Percentiles rank a stretch among this genome's conserved stretches.
These are phyloP conservation scores for Tragelaphus scriptus DNA, from an alignment of 2,113 vertebrate genomes.

Conservation along the genomic window DNA sequence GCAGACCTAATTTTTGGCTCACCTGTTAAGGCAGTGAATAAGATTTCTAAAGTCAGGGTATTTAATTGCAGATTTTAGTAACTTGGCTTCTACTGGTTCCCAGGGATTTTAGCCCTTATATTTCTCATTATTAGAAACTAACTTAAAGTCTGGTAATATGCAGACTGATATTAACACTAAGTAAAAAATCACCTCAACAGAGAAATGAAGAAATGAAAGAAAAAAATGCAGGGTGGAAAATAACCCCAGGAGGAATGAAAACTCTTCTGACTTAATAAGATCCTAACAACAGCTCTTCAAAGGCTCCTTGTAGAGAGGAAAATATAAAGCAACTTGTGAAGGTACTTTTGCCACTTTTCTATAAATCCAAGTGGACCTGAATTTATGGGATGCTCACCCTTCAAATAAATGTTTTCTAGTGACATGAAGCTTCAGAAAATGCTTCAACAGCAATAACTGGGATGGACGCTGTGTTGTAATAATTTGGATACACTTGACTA, in stretches of 20 bases:
- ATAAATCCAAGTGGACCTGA: constrained; percentile 69
- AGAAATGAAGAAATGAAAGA: neutral
- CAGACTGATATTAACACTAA: neutral
- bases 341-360: constrained; percentile 59
- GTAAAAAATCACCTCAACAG: neutral
- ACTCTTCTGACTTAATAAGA: neutral
- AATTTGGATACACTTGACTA: constrained; percentile 90
- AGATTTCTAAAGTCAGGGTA: neutral
- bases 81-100: neutral
- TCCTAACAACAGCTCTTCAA: neutral
- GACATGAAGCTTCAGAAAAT: constrained; percentile 80
- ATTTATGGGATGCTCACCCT: constrained; percentile 73
- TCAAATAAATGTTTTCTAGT: constrained; percentile 76
- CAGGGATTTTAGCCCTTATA: neutral
- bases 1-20: neutral
- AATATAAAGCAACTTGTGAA: constrained; percentile 55
- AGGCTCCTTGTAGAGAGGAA: constrained; percentile 34
- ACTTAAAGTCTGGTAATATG: neutral
- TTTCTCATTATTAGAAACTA: neutral
- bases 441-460: constrained; percentile 84
- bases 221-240: neutral
- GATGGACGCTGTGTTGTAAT: constrained; percentile 87
- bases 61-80: neutral
- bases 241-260: neutral
- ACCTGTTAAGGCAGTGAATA: neutral